Conservation (phyloP, 2,888 invertebrate genomes). For the Dysmachus trigonus region DNA sequence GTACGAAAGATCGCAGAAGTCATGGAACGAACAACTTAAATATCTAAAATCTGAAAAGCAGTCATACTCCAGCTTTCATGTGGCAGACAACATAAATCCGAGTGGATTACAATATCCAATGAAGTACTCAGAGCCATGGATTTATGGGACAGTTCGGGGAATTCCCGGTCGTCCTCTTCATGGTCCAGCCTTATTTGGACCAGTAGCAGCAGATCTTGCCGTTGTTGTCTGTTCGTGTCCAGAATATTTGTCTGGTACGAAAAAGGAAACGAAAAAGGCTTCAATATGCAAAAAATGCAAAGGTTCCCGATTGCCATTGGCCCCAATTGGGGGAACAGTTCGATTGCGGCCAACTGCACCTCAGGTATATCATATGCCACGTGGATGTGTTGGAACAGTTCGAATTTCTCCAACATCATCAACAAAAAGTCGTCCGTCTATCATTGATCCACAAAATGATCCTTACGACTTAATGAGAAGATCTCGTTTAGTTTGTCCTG, state of each 20-base stretch:
- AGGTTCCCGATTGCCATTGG: conserved; percentile 78
- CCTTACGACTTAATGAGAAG: conserved; percentile 87
- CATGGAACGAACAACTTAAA: conserved; percentile 77
- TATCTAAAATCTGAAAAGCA: conserved; percentile 67
- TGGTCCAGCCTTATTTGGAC: conserved; percentile 63
- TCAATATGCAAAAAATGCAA: conserved; percentile 85
- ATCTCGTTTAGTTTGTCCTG: conserved; percentile 75
- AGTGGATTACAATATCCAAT: conserved; percentile 79
- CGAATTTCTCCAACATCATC: conserved; percentile 67
- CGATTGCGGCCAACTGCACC: conserved; percentile 63
- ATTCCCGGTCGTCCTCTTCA: conserved; percentile 65
- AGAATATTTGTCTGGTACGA: conserved; percentile 81
- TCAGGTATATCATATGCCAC: conserved; percentile 54
- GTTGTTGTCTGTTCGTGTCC: conserved; percentile 83
- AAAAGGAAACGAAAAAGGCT: conserved; percentile 77
- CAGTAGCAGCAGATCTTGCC: conserved; percentile 66
- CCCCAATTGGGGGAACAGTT: conserved; percentile 76
- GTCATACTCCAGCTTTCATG: conserved; percentile 59
- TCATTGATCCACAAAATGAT: conserved; percentile 73
- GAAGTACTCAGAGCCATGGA: conserved; percentile 87
- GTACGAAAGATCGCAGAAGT: conserved; percentile 69
- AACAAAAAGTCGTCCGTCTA: conserved; percentile 71
- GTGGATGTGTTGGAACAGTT: conserved; percentile 71
- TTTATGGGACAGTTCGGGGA: conserved; percentile 79
- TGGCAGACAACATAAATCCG: conserved; percentile 53